A percentile compares a stretch with the other conserved stretches of the same genome.
These are phyloP conservation scores for Eupithecia vulgata DNA, from an alignment of 2,888 invertebrate genomes.

Conservation along the genomic window DNA sequence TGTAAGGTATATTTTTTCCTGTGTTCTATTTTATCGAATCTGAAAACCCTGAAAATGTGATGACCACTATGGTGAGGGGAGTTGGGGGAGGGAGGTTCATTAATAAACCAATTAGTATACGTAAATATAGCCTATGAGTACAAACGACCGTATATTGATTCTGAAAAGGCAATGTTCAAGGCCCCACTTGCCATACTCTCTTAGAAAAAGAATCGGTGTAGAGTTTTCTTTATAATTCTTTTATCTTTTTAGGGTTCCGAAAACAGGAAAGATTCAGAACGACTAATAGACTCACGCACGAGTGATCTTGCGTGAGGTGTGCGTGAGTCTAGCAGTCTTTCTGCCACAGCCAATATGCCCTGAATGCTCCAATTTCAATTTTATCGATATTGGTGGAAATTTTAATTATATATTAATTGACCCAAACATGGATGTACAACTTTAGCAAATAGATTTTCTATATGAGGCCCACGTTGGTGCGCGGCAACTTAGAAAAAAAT, in stretches of 20 bases:
- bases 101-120: not conserved
- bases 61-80: too few relatives aligned
- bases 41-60: not conserved
- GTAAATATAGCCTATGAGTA: not conserved
- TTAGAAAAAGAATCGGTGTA: not conserved
- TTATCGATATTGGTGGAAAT: not conserved
- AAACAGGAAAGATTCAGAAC: not conserved
- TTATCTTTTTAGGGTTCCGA: not conserved
- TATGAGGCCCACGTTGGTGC: not conserved
- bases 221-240: not conserved
- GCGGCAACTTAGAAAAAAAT: not conserved
- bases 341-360: not conserved
- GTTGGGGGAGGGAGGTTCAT: not conserved
- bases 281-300: too few relatives aligned
- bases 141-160: not conserved
- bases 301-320: too few relatives aligned
- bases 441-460: not conserved
- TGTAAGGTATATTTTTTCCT: too few relatives aligned
- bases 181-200: not conserved
- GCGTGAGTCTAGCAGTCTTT: not conserved
- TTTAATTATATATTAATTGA: not conserved
- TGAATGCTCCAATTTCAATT: not conserved
- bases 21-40: too few relatives aligned
- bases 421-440: not conserved
- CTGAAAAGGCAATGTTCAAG: not conserved